Base-by-base conservation (phyloP, 2,797 vertebrate genomes). In the Muraenolepis orangiensis region DNA sequence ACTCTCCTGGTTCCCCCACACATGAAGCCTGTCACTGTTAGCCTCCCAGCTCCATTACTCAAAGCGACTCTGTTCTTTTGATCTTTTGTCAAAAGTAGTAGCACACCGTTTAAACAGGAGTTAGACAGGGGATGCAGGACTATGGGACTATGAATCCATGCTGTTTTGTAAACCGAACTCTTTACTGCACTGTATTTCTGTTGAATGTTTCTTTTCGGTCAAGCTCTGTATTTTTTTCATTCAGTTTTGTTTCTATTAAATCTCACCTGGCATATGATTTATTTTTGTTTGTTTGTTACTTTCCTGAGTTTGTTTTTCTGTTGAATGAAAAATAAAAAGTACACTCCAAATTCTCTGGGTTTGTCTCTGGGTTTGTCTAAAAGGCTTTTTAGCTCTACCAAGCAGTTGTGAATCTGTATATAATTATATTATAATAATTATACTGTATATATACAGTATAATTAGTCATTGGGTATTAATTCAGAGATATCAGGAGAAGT, bases 171-270 rank as follows among this genome's bases (percentile, higher is more conserved):
- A 88, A 89, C 78, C 82, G 74, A 86, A 83, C 80, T 61, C 72
- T 81, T 84, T 75, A 87, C 88, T 92, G 93, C 92, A 93, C 92
- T 94, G 92, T 92, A 85, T 75, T 85, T 83, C 74, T 74, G 72
- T 51, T 74, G 76, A 66, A 67, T 66, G 14, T 78, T 78, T 79
- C 78, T 67, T 71, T 66, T 69, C 74, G 4, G 73, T 76, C 26
- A 26, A 26, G 10, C n/a, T 26, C 10, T 61, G 23, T 57, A 16
- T 14, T 46, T 57, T 0, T 61, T 26, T 26, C 57, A 64, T 64
- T 26, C 11, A 0, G 72, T 38, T 74, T 72, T 76, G 12, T 75
- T 69, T 23, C 26, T 0, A 14, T 10, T 81, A 72, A 66, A 32
- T 30, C 32, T 80, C 72, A 40, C 28, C 70, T 68, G 71, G 70